Evolutionary conservation across 2,888 invertebrate species (phyloP), one percentile per base, ranked within the genome.

Genomic region (Leptopterna dolabrata): DNA sequence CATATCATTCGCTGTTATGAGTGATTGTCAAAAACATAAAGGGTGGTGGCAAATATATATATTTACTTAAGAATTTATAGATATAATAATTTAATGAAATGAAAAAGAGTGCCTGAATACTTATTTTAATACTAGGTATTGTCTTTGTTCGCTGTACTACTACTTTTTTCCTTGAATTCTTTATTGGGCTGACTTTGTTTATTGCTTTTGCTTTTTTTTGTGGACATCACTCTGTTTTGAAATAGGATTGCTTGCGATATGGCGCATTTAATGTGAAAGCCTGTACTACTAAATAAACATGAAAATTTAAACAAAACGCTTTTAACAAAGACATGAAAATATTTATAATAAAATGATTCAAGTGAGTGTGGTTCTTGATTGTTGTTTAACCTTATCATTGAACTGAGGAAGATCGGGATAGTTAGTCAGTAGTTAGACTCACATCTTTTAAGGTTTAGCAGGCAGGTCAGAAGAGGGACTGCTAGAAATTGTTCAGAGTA

Each of bases 31-130:
- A 83, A 63, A 43, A 47, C 41, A 70, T 47, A 83, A 70, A 83
- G 70, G 83, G 83, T 83, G 83, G 83, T 83, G 83, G 83, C 83
- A 83, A 70, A 63, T 83, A 70, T 78, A 70, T 78, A 27, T 73
- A 73, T 45, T 78, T 78, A 78, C 78, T 78, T 45, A 45, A 78
- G 43, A 78, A 45, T n/a, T 78, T 24, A 43, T 76, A 76, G 29
- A 6, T 45, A 78, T 78, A 45, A 27, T 19, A n/a, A 63, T 82
- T 63, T 63, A 63, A 63, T 36, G 19, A 43, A 63, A 30, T 41
- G 30, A 83, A 70, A 83, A 83, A 63, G 63, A 83, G 83, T 83
- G 83, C 83, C 83, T 83, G 83, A 78, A 70, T 83, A 83, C 83
- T 83, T 83, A 83, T 41, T 83, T 83, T 70, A 41, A 70, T 11